Evolutionary conservation across 2,888 invertebrate genomes (phyloP).

Genomic region (Drosophila flavopinicola): DNA sequence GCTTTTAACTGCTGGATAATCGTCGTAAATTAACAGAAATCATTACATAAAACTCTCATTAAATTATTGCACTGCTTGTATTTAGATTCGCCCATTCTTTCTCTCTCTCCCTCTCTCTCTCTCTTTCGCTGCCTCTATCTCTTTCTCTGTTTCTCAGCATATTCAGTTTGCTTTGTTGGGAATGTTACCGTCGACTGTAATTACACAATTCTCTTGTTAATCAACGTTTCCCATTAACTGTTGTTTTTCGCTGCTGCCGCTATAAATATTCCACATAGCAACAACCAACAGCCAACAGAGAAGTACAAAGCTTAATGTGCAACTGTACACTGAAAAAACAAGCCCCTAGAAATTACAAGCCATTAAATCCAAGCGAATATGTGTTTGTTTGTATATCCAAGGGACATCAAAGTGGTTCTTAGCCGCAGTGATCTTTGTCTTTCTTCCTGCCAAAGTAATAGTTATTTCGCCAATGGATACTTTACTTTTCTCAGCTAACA

Average conservation of each 20-base stretch:
- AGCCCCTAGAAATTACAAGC: constrained; percentile 22
- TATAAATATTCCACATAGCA: constrained; percentile 8
- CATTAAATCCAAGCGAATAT: constrained; percentile 1
- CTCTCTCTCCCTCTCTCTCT: neutral
- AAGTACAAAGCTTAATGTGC: constrained; percentile 25
- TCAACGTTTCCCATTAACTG: constrained; percentile 43
- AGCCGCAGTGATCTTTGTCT: too few species aligned
- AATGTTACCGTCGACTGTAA: constrained; percentile 35
- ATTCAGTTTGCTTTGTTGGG: constrained; percentile 2
- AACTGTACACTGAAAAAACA: constrained; percentile 15
- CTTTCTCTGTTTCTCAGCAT: too few species aligned
- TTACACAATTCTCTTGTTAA: constrained; percentile 40
- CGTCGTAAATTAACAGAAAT: neutral
- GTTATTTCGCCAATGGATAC: too few species aligned
- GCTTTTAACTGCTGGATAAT: neutral
- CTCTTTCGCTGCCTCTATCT: neutral
- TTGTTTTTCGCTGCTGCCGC: constrained; percentile 21
- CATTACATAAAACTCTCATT: constrained; percentile 23
- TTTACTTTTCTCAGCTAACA: too few species aligned
- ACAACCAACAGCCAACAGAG: constrained; percentile 1
- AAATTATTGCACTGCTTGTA: constrained; percentile 3
- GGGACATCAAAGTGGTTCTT: neutral
- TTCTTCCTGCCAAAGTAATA: too few species aligned
- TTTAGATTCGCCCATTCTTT: neutral
- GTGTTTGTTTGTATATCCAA: neutral